Conservation (phyloP, 2,888 invertebrate genomes). For the Odontothrips loti region DNA sequence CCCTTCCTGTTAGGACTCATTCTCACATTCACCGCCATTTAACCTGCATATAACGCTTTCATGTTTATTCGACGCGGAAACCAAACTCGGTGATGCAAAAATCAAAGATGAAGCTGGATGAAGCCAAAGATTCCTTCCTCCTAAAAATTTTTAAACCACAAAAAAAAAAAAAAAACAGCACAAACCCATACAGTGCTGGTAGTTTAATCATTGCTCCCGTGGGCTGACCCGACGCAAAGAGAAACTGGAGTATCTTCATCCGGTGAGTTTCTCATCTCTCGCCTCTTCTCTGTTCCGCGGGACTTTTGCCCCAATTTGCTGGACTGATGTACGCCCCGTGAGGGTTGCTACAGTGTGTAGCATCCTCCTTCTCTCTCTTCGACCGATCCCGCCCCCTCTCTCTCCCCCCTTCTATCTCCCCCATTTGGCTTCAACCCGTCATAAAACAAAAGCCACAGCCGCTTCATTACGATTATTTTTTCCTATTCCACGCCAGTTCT, state of each 20-base stretch:
- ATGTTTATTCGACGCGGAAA: too few relatives aligned
- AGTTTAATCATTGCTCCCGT: too few relatives aligned
- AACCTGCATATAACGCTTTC: conserved; percentile 2
- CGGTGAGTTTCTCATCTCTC: background rate
- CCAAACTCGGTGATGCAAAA: too few relatives aligned
- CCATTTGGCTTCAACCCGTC: conserved; percentile 13
- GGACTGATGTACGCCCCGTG: background rate
- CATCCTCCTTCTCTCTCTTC: background rate
- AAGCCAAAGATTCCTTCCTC: too few relatives aligned
- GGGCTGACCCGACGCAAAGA: background rate
- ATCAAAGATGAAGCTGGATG: too few relatives aligned
- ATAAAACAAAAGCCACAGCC: background rate
- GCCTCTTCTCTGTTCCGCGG: background rate
- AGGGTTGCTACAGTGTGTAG: background rate
- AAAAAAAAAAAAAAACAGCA: too few relatives aligned
- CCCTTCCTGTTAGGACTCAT: background rate
- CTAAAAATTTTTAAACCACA: too few relatives aligned
- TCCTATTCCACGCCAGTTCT: background rate
- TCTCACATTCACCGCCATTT: conserved; percentile 26
- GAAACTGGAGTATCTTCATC: background rate
- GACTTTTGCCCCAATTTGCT: background rate
- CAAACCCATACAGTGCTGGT: too few relatives aligned
- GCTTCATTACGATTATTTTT: conserved; percentile 23
- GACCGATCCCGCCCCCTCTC: background rate
- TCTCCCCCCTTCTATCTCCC: background rate